Conservation (phyloP, 1,140 invertebrate species). For the Globodera ellingtonae region DNA sequence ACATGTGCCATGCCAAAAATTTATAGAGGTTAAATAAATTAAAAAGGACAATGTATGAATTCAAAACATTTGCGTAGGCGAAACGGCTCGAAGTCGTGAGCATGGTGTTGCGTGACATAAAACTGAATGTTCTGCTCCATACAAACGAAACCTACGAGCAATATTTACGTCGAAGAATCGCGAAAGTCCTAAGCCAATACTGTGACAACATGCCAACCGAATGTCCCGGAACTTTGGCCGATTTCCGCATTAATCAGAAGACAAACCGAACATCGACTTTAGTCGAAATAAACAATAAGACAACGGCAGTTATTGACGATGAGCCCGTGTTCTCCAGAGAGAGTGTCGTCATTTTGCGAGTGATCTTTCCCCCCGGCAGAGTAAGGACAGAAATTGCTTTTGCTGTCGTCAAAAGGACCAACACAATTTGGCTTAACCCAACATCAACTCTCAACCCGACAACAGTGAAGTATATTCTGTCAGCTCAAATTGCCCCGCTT, state of each 20-base stretch:
- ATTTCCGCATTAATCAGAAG: not conserved
- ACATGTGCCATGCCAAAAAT: conserved; percentile 41
- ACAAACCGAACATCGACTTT: not conserved
- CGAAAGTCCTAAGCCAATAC: conserved; percentile 56
- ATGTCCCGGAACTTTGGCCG: conserved; percentile 51
- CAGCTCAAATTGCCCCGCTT: conserved; percentile 54
- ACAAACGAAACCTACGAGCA: conserved; percentile 62
- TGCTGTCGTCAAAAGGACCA: conserved; percentile 48
- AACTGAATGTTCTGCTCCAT: conserved; percentile 54
- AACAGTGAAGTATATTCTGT: conserved; percentile 58
- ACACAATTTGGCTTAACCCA: conserved; percentile 24
- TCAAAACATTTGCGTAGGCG: conserved; percentile 41
- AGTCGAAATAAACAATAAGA: conserved; percentile 16
- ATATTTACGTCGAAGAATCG: conserved; percentile 63
- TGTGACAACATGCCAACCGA: conserved; percentile 61
- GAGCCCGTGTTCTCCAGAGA: conserved; percentile 57
- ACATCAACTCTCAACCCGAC: conserved; percentile 29
- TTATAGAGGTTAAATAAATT: conserved; percentile 42
- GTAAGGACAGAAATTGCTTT: conserved; percentile 52
- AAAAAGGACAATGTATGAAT: too few relatives aligned
- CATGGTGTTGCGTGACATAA: conserved; percentile 56
- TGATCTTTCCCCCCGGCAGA: conserved; percentile 40
- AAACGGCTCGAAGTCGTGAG: conserved; percentile 50
- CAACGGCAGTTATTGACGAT: conserved; percentile 21
- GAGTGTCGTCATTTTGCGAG: conserved; percentile 58